Conservation (phyloP, 1,140 invertebrate species). For the Cotesia vestalis region DNA sequence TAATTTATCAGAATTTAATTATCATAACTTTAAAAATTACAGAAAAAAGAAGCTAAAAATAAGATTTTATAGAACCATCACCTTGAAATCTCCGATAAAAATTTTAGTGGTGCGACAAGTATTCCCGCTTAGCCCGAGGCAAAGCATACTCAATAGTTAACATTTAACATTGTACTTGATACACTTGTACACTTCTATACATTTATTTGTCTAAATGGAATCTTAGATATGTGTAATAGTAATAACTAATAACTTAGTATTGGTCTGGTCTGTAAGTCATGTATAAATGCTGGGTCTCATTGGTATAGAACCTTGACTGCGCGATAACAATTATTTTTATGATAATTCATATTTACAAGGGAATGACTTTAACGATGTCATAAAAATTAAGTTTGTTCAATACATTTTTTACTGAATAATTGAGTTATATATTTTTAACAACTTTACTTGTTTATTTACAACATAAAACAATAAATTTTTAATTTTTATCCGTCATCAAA, state of each 20-base stretch:
- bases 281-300: not conserved
- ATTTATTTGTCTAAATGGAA: slow-evolving; percentile 16
- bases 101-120: no score
- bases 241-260: not conserved
- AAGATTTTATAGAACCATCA: no score
- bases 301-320: slow-evolving; percentile 18
- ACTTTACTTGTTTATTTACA: no score
- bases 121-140: no score
- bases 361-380: not conserved
- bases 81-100: no score
- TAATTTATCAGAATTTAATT: no score
- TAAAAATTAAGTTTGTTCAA: not conserved
- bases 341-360: slow-evolving; percentile 28
- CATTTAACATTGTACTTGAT: not conserved
- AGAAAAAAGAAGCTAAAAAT: no score
- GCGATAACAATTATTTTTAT: slow-evolving; percentile 37
- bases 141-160: no score
- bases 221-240: not conserved
- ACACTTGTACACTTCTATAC: not conserved
- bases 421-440: not conserved
- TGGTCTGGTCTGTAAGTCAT: not conserved
- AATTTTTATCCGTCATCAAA: no score
- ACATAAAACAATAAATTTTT: no score
- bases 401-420: slow-evolving; percentile 4
- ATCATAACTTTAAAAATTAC: no score